These are phyloP conservation scores for Parasteatoda lunata DNA, from an alignment of 2,888 invertebrate genomes.

Conservation along the genomic window DNA sequence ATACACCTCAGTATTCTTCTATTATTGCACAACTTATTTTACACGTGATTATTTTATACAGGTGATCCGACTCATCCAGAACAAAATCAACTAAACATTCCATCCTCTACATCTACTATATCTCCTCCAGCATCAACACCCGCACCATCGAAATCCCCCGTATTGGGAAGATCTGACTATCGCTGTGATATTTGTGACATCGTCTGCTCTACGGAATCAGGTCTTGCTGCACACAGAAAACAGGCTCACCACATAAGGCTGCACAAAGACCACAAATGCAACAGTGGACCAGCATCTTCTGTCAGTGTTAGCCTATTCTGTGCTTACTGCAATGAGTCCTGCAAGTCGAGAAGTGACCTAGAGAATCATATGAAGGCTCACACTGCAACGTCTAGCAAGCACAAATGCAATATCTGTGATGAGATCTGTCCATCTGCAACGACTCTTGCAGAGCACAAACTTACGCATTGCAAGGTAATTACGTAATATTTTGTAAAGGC, in stretches of 20 bases:
- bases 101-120: not conserved
- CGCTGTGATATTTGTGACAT: conserved; percentile 86
- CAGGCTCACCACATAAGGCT: conserved; percentile 78
- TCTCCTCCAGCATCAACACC: not conserved
- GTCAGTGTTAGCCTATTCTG: conserved; percentile 82
- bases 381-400: conserved; percentile 77
- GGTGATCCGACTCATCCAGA: not conserved
- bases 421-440: conserved; percentile 89
- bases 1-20: too few species aligned
- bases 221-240: conserved; percentile 81
- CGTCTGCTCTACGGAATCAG: conserved; percentile 81
- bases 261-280: conserved; percentile 65
- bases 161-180: conserved; percentile 52
- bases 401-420: conserved; percentile 97
- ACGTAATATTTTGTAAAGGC: not conserved
- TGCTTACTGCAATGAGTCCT: conserved; percentile 92
- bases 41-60: not conserved
- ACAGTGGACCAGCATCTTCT: conserved; percentile 27
- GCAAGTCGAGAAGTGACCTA: conserved; percentile 88
- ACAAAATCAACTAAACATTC: not conserved
- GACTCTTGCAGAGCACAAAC: conserved; percentile 91
- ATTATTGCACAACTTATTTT: too few species aligned
- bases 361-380: conserved; percentile 91
- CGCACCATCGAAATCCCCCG: conserved; percentile 43
- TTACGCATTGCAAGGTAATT: conserved; percentile 90